These are phyloP conservation scores for Stratiomys singularior DNA, from an alignment of 2,888 invertebrate species.

Conservation along the genomic window DNA sequence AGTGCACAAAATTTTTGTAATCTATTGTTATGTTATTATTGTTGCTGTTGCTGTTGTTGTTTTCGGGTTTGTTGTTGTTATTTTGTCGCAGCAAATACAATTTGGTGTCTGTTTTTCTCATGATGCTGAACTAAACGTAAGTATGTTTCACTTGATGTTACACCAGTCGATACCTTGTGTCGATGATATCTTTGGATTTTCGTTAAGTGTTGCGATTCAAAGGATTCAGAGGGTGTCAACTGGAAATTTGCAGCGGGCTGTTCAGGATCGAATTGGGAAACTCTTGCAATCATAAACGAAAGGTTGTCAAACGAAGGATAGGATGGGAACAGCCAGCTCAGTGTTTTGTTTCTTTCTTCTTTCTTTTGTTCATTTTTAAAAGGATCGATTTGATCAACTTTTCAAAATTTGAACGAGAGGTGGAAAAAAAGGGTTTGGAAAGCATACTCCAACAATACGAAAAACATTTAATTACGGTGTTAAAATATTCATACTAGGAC, in stretches of 20 bases:
- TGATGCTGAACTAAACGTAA: constrained; percentile 16
- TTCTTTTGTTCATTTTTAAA: no score
- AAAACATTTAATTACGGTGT: no score
- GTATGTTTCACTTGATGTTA: constrained; percentile 24
- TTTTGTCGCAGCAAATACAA: constrained; percentile 41
- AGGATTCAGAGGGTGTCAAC: not conserved
- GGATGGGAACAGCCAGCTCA: no score
- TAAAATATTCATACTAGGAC: no score
- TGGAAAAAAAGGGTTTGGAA: no score
- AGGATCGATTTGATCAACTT: no score
- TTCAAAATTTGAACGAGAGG: no score
- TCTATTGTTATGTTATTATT: not conserved
- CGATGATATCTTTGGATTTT: constrained; percentile 23
- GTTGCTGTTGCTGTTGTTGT: not conserved
- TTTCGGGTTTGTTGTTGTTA: constrained; percentile 31
- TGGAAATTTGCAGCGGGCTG: not conserved
- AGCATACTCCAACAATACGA: no score
- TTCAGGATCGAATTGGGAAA: no score
- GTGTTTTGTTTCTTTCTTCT: no score
- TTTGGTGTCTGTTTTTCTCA: constrained; percentile 36
- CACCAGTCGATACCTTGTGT: constrained; percentile 12
- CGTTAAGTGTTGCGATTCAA: not conserved
- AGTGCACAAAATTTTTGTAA: constrained; percentile 27
- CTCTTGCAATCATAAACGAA: no score
- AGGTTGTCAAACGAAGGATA: no score